Evolutionary conservation across 2,888 invertebrate species (phyloP).

Genomic region (Epinotia bilunana): DNA sequence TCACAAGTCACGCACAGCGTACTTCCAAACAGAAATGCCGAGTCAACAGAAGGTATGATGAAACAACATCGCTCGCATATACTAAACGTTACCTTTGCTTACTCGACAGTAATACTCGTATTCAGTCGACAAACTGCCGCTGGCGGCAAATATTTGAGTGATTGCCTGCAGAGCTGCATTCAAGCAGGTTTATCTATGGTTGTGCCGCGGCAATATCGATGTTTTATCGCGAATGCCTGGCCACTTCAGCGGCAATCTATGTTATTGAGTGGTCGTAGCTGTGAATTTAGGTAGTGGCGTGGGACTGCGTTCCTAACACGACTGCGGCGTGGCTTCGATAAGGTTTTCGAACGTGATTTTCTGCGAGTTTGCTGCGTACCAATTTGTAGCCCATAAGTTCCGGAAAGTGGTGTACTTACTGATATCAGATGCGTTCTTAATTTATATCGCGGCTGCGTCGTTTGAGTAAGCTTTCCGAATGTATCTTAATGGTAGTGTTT

Average conservation of each 20-base stretch:
- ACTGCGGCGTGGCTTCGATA: not conserved
- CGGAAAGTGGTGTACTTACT: not conserved
- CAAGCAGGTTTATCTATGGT: constrained; percentile 36
- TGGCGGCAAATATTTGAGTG: constrained; percentile 69
- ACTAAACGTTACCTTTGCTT: constrained; percentile 67
- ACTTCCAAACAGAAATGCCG: constrained; percentile 51
- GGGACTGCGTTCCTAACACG: not conserved
- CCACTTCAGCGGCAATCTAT: constrained; percentile 45
- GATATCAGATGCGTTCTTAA: not conserved
- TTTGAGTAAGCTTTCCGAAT: not conserved
- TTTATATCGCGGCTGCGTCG: not conserved
- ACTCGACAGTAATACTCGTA: constrained; percentile 53
- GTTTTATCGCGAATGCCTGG: constrained; percentile 36
- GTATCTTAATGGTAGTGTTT: no score
- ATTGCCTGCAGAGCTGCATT: constrained; percentile 60
- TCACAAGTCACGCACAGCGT: constrained; percentile 24
- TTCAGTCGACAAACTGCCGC: constrained; percentile 57
- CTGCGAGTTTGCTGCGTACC: not conserved
- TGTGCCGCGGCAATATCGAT: constrained; percentile 42
- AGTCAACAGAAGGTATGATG: constrained; percentile 49
- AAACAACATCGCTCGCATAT: constrained; percentile 48
- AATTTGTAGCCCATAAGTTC: not conserved
- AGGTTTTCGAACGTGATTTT: not conserved
- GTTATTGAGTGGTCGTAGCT: constrained; percentile 45
- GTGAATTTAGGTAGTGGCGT: constrained; percentile 18